These are phyloP conservation scores for Muscidifurax raptorellus DNA, from an alignment of 1,140 invertebrate genomes.

Conservation along the genomic window DNA sequence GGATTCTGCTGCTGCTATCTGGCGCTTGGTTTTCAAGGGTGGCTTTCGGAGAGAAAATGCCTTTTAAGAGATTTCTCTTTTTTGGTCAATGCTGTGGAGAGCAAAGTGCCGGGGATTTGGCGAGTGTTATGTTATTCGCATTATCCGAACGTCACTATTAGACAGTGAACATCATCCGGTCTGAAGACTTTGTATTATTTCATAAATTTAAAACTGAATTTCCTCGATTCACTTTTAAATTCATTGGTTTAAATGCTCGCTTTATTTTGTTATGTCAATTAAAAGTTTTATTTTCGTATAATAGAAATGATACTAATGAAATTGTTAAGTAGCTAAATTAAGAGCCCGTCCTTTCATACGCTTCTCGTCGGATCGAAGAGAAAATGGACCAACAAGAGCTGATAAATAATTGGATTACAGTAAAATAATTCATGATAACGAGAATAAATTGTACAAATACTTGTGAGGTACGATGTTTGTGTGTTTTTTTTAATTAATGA, in stretches of 20 bases:
- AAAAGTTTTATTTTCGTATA: neutral
- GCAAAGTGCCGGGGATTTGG: too few relatives aligned
- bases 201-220: neutral
- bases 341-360: too few relatives aligned
- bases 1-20: neutral
- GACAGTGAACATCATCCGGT: too few relatives aligned
- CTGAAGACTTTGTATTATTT: too few relatives aligned
- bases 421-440: neutral
- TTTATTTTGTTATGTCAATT: neutral
- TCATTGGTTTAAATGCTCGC: neutral
- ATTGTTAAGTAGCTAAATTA: neutral
- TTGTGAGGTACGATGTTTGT: neutral
- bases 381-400: neutral
- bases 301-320: neutral
- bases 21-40: neutral
- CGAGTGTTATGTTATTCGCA: too few relatives aligned
- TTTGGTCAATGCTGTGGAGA: too few relatives aligned
- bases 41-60: neutral
- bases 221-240: neutral
- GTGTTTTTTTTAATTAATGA: slow-evolving; percentile 6
- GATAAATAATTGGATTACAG: neutral
- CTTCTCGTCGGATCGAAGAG: neutral
- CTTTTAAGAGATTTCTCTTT: neutral
- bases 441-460: neutral
- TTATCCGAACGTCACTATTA: too few relatives aligned